A percentile compares a stretch with the other conserved stretches of the same genome.
Evolutionary conservation across 1,140 invertebrate species (phyloP).

Genomic region (Heliconius eleuchia): DNA sequence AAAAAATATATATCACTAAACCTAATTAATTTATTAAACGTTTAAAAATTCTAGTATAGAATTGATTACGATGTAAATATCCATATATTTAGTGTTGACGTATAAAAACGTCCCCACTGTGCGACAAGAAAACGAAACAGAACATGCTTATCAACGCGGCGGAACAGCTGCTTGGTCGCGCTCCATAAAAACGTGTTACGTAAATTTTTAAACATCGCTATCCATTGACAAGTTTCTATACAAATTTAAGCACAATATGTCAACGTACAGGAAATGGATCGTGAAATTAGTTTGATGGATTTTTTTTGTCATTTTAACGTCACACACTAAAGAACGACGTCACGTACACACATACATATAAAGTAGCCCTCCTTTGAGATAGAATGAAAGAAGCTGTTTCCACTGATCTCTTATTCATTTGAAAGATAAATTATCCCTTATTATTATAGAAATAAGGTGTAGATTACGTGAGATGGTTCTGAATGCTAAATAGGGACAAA

Average conservation of each 20-base stretch:
- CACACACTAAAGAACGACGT: constrained; percentile 43
- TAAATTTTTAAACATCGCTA: constrained; percentile 3
- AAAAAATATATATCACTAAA: background rate
- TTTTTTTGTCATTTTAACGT: constrained; percentile 11
- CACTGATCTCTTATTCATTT: constrained; percentile 44
- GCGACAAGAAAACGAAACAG: constrained; percentile 61
- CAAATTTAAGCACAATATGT: background rate
- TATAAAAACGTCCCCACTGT: constrained; percentile 46
- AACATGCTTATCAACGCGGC: constrained; percentile 59
- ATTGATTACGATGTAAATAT: constrained; percentile 24
- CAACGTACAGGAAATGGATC: background rate
- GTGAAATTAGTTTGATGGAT: background rate
- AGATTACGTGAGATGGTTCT: constrained; percentile 28
- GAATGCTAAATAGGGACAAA: constrained; percentile 31
- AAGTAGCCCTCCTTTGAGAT: constrained; percentile 42
- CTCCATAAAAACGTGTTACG: constrained; percentile 28
- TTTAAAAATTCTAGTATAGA: constrained; percentile 3
- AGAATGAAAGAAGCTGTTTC: constrained; percentile 52
- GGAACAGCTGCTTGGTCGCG: constrained; percentile 56
- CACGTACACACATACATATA: constrained; percentile 38
- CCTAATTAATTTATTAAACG: background rate
- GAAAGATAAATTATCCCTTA: constrained; percentile 30
- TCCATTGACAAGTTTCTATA: constrained; percentile 37
- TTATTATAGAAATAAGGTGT: constrained; percentile 20
- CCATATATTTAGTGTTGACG: constrained; percentile 50